phyloP scores from a whole-genome alignment of 2,113 vertebrate species.

The Xiphorhynchus elegans region DNA sequence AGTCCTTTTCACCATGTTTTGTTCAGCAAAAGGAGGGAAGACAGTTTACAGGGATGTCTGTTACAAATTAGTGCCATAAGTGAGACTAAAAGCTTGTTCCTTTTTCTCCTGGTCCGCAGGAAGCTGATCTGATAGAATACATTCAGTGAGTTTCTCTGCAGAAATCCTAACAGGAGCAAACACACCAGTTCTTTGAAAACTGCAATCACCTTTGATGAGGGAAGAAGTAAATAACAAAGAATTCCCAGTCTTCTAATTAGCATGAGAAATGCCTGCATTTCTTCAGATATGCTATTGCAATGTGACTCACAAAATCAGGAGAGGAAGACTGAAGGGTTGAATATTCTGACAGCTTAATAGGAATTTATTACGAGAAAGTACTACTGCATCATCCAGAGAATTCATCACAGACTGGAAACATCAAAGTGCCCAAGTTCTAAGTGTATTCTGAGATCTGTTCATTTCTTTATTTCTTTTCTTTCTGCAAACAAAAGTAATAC shows the following conservation, averaged over 20 bases:
- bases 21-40: not conserved
- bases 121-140: not conserved
- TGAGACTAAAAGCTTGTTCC: not conserved
- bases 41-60: not conserved
- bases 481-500: not conserved
- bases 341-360: conserved; percentile 40
- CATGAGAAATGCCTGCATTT: conserved; percentile 36
- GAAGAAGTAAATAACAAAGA: conserved; percentile 53
- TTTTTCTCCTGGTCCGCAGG: not conserved
- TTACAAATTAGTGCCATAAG: not conserved
- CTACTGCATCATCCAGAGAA: conserved; percentile 37
- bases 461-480: not conserved
- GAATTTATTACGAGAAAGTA: conserved; percentile 47
- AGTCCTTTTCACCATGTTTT: not conserved
- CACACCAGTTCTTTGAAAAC: not conserved
- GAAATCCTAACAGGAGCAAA: not conserved
- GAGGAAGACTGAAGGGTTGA: not conserved
- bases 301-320: not conserved
- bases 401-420: conserved; percentile 18
- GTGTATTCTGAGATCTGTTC: not conserved
- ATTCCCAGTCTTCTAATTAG: conserved; percentile 57
- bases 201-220: conserved; percentile 3
- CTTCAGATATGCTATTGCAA: conserved; percentile 29
- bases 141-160: not conserved
- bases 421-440: not conserved